Conservation (phyloP, 2,888 invertebrate species). For the Tipula lateralis region DNA sequence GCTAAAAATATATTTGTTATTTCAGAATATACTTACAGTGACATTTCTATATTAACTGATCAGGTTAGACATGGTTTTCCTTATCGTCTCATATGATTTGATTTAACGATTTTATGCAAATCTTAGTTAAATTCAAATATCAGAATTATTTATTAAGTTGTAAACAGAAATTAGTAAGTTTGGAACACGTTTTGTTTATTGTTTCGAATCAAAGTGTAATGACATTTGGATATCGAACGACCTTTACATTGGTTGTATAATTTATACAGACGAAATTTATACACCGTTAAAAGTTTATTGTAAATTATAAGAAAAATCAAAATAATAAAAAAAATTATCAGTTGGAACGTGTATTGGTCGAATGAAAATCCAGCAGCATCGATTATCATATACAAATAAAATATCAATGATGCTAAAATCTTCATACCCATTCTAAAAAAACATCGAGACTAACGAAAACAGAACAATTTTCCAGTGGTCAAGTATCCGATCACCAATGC, state of each 20-base stretch:
- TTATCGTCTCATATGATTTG: background rate
- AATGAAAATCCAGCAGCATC: too few species aligned
- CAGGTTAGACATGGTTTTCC: background rate
- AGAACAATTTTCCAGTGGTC: too few species aligned
- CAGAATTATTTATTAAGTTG: background rate
- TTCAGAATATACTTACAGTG: background rate
- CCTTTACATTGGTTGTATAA: background rate
- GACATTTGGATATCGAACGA: background rate
- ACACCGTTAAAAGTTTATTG: too few species aligned
- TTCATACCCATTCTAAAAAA: too few species aligned
- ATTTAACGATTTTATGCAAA: background rate
- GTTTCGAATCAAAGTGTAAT: background rate
- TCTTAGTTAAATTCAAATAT: background rate
- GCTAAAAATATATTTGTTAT: background rate
- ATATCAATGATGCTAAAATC: too few species aligned
- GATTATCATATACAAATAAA: too few species aligned
- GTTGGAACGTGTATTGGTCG: too few species aligned
- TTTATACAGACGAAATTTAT: too few species aligned
- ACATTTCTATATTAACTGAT: background rate
- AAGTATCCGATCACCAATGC: too few species aligned
- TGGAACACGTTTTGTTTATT: background rate
- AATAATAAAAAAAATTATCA: too few species aligned
- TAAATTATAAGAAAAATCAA: too few species aligned
- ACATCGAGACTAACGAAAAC: too few species aligned
- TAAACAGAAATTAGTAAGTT: background rate